Evolutionary conservation across 1,140 invertebrate species (phyloP).

Genomic region (Nasonia longicornis): DNA sequence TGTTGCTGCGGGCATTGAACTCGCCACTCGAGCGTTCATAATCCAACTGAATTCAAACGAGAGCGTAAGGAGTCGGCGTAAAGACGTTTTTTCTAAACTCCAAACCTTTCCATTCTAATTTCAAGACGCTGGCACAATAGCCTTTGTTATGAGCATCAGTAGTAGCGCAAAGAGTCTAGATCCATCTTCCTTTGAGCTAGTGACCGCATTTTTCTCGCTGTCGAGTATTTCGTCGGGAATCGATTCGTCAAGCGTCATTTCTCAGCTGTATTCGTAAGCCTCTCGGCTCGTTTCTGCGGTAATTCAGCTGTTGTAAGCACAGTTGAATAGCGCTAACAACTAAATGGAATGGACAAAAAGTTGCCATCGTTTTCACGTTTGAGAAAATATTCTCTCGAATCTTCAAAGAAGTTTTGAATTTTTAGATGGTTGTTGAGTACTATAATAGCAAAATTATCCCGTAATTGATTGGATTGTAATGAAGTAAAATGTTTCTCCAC

Average conservation of each 20-base stretch:
- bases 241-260: slow-evolving; percentile 42
- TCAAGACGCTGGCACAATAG: slow-evolving; percentile 3
- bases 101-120: neutral
- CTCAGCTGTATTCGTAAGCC: neutral
- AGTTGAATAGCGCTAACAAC: neutral
- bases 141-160: neutral
- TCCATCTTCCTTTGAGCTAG: neutral
- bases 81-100: neutral
- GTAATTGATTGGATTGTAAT: no score
- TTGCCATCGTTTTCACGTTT: no score
- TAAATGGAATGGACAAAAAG: no score
- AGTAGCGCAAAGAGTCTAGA: neutral
- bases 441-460: no score
- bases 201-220: slow-evolving; percentile 26
- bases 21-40: neutral
- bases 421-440: no score
- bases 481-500: neutral
- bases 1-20: neutral
- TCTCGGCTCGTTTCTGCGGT: neutral
- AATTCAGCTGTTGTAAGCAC: neutral
- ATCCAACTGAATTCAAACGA: neutral
- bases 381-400: no score
- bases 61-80: neutral
- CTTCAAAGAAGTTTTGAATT: no score
- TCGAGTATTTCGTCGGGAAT: neutral